Conservation (phyloP, 2,888 invertebrate genomes). For the Cactoblastis cactorum region DNA sequence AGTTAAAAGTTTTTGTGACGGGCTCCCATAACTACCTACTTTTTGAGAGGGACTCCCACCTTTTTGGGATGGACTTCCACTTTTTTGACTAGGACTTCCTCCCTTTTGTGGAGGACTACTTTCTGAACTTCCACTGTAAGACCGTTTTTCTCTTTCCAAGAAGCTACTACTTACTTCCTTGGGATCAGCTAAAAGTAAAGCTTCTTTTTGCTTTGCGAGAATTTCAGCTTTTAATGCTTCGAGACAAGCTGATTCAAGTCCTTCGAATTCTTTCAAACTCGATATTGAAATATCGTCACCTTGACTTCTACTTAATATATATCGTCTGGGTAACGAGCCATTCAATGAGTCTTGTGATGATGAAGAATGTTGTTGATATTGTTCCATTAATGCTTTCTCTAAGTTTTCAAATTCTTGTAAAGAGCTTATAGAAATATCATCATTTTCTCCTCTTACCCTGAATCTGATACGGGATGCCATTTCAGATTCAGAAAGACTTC, state of each 20-base stretch:
- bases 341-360: constrained; percentile 93
- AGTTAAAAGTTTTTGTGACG: constrained; percentile 66
- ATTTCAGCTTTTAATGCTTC: constrained; percentile 91
- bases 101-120: constrained; percentile 79
- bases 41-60: constrained; percentile 71
- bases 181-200: constrained; percentile 82
- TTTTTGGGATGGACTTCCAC: constrained; percentile 71
- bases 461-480: constrained; percentile 90
- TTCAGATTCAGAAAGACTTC: constrained; percentile 95
- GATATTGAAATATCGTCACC: constrained; percentile 92
- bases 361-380: constrained; percentile 84
- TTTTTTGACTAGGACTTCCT: constrained; percentile 66
- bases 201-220: constrained; percentile 91
- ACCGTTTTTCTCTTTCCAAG: constrained; percentile 72
- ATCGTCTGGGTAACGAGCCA: constrained; percentile 88
- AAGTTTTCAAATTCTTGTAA: constrained; percentile 96
- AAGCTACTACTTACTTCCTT: constrained; percentile 70
- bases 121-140: constrained; percentile 80
- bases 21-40: constrained; percentile 66
- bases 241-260: constrained; percentile 91
- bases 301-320: constrained; percentile 84
- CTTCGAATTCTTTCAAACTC: constrained; percentile 95
- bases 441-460: constrained; percentile 91
- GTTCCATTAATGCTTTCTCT: constrained; percentile 91
- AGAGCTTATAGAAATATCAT: constrained; percentile 94